Base-by-base conservation (phyloP, 2,113 vertebrate genomes). In the Nicator chloris region DNA sequence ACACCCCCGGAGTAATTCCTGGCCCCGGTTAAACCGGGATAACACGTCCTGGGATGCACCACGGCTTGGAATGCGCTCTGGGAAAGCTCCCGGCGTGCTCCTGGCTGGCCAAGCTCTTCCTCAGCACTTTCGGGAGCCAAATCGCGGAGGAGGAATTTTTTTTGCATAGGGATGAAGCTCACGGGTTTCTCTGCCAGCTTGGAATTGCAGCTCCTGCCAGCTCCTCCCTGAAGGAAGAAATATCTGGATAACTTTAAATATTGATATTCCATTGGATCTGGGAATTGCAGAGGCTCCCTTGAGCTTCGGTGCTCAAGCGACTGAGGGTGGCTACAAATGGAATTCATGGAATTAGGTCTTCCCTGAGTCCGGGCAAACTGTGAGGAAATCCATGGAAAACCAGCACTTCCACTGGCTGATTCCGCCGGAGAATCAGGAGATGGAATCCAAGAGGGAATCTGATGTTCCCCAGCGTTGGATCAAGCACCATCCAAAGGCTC, bases 21-120 rank as follows among this genome's bases (percentile, higher is more conserved):
- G 0, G 49, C 30, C 26, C 92, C 0, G 3, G 78, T 69, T 63
- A 24, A 82, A 78, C 85, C 1, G 19, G 82, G 88, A 42, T 45
- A 22, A 86, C 63, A 0, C 0, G 44, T 75, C 26, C 21, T 7
- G 18, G 35, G 54, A 16, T 33, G 7, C 0, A 2, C 39, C 57
- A 2, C 3, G 0, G 81, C 87, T 78, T 6, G 60, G 37, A 69
- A 76, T 20, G 59, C 1, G 17, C 83, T 33, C 83, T n/a, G 90
- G 92, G 92, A 88, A 68, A 79, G 82, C 57, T 82, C 65, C 40
- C 0, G 7, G 5, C 24, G 18, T 2, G 54, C 30, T 72, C 80
- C 35, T 11, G 13, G 64, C 20, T 6, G 20, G 24, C 40, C 42
- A 21, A 33, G 37, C 7, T 59, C 61, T 59, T 50, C 56, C 64